Conservation (phyloP, 2,888 invertebrate genomes). For the Serrognathus titanus region DNA sequence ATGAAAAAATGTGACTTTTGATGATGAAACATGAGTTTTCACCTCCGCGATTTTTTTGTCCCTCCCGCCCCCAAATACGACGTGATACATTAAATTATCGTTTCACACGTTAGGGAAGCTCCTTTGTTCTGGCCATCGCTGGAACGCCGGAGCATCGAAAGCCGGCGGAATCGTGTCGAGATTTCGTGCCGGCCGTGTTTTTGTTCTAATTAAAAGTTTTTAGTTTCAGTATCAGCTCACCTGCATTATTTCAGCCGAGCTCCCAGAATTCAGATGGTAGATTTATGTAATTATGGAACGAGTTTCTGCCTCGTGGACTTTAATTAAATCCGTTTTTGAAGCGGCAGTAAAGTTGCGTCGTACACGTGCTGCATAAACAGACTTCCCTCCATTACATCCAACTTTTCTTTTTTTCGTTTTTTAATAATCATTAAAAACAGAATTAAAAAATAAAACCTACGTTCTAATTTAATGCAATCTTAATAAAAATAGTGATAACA, state of each 20-base stretch:
- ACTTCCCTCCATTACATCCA: too few relatives aligned
- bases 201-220: slow-evolving; percentile 1
- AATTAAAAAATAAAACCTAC: too few relatives aligned
- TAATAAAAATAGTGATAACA: too few relatives aligned
- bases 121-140: neutral
- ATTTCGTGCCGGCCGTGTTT: neutral
- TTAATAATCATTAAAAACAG: too few relatives aligned
- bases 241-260: slow-evolving; percentile 1
- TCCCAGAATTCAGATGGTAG: slow-evolving; percentile 1
- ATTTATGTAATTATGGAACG: neutral
- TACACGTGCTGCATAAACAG: neutral
- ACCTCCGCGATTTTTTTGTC: neutral
- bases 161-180: neutral
- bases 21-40: too few relatives aligned
- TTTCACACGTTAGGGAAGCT: neutral
- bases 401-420: too few relatives aligned
- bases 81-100: neutral
- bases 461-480: too few relatives aligned
- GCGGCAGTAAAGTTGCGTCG: neutral
- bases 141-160: neutral
- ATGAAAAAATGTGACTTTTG: too few relatives aligned
- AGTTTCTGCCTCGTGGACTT: neutral
- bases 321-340: neutral
- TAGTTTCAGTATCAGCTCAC: neutral
- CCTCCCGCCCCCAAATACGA: neutral